Conservation (phyloP, 2,113 vertebrate genomes). For the Clarias macrocephalus region DNA sequence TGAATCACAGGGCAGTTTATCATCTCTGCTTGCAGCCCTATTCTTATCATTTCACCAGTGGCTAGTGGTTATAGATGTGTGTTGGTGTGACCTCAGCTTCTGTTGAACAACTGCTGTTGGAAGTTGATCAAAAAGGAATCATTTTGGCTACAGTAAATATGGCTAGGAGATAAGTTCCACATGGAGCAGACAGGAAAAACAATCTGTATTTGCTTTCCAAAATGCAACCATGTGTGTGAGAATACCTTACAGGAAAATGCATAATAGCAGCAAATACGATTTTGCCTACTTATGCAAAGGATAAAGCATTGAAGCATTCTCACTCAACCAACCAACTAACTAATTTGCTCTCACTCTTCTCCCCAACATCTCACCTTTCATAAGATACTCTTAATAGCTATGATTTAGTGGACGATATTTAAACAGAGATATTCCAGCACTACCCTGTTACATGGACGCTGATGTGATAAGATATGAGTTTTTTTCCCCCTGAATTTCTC, state of each 20-base stretch:
- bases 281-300: neutral
- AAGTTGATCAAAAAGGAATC: conserved; percentile 17
- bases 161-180: neutral
- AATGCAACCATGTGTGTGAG: neutral
- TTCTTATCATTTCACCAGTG: conserved; percentile 8
- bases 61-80: neutral
- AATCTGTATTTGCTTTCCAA: conserved; percentile 5
- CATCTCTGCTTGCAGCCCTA: neutral
- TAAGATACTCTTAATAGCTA: neutral
- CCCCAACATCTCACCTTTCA: neutral
- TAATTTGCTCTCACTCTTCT: neutral
- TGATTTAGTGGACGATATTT: too few species aligned
- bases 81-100: conserved; percentile 19
- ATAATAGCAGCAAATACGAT: conserved; percentile 20
- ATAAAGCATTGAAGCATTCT: neutral
- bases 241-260: conserved; percentile 9
- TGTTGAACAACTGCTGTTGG: conserved; percentile 24
- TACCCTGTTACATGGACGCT: too few species aligned
- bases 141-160: conserved; percentile 19
- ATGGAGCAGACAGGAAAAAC: neutral
- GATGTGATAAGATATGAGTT: too few species aligned
- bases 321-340: neutral
- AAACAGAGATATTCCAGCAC: too few species aligned
- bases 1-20: neutral
- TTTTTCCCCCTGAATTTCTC: too few species aligned